Evolutionary conservation across 2,113 vertebrate genomes (phyloP).

Genomic region (Catharus fuscescens): DNA sequence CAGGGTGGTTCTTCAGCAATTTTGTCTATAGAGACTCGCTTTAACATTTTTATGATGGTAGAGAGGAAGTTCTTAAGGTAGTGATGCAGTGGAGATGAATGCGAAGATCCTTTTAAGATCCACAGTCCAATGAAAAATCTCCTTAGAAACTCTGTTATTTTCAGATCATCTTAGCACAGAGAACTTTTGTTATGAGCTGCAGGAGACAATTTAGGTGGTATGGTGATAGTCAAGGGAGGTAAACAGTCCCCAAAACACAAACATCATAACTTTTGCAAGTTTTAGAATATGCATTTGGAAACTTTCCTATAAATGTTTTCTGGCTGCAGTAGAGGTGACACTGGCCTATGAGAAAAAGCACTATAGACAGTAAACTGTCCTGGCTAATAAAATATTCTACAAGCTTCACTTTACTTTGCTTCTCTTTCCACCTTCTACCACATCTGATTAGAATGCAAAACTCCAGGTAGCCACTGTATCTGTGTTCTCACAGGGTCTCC

Average conservation of each 20-base stretch:
- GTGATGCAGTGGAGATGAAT: neutral
- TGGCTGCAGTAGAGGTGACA: neutral
- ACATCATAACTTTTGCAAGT: neutral
- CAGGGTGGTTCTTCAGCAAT: neutral
- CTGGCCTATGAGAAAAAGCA: neutral
- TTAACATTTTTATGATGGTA: neutral
- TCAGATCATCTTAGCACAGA: neutral
- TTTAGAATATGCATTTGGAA: neutral
- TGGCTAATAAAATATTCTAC: neutral
- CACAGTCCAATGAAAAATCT: neutral
- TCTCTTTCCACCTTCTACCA: neutral
- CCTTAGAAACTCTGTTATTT: neutral
- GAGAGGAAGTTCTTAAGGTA: neutral
- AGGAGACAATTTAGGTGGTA: neutral
- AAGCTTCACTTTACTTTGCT: neutral
- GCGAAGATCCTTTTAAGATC: neutral
- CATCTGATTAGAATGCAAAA: neutral
- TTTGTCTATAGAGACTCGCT: neutral
- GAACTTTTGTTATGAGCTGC: neutral
- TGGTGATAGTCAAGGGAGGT: neutral
- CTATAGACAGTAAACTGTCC: neutral
- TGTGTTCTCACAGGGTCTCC: neutral
- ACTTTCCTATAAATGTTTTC: neutral
- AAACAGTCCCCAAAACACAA: accelerated
- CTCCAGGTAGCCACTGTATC: neutral